Evolutionary conservation across 2,888 invertebrate species (phyloP).

Genomic region (Autographa pulchrina): DNA sequence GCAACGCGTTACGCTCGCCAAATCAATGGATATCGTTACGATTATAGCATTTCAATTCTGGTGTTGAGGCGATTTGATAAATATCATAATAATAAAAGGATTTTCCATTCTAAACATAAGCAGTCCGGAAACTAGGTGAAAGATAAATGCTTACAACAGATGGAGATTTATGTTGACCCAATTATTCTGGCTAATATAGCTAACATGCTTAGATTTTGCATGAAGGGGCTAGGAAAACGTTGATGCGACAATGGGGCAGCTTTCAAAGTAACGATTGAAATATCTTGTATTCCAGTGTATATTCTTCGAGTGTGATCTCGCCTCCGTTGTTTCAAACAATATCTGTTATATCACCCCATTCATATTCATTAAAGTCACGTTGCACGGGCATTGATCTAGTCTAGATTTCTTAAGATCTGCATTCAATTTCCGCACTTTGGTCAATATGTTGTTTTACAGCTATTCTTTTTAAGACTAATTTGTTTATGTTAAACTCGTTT

Average conservation of each 20-base stretch:
- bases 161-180: not conserved
- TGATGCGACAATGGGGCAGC: not conserved
- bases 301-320: not conserved
- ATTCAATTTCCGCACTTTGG: constrained; percentile 15
- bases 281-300: not conserved
- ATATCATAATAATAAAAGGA: not conserved
- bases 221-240: not conserved
- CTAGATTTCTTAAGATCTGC: constrained; percentile 25
- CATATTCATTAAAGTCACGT: constrained; percentile 36
- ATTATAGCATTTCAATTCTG: constrained; percentile 26
- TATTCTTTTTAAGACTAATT: constrained; percentile 24
- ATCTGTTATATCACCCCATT: constrained; percentile 18
- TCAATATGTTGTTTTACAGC: constrained; percentile 18
- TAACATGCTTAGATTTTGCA: not conserved
- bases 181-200: not conserved
- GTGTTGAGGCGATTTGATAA: constrained; percentile 11
- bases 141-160: not conserved
- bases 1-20: constrained; percentile 23
- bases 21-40: constrained; percentile 17
- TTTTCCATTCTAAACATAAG: not conserved
- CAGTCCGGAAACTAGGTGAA: not conserved
- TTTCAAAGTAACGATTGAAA: not conserved
- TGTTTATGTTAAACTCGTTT: not conserved
- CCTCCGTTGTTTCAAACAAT: not conserved
- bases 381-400: constrained; percentile 16